Evolutionary conservation across 2,888 invertebrate genomes (phyloP).

Genomic region (Gasteruption jaculator): DNA sequence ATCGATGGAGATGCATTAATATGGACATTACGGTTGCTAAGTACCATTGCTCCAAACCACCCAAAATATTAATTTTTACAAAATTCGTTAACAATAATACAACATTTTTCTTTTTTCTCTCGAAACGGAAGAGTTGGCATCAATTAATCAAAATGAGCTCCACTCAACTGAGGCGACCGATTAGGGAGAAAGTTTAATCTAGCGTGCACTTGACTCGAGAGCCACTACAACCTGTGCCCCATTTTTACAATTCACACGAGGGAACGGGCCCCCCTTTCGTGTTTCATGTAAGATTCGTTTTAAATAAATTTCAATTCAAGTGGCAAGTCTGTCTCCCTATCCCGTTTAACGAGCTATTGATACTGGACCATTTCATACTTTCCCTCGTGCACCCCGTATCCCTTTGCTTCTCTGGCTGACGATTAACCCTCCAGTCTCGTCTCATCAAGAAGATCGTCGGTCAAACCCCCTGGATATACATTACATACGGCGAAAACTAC

Average conservation of each 20-base stretch:
- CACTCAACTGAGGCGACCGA: background rate
- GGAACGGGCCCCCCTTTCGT: slow-evolving; percentile 18
- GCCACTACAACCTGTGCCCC: slow-evolving; percentile 40
- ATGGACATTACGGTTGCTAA: no score
- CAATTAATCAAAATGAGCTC: background rate
- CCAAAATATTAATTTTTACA: no score
- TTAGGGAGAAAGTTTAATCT: slow-evolving; percentile 33
- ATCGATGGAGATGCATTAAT: no score
- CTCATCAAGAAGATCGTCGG: slow-evolving; percentile 5
- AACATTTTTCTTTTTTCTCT: no score
- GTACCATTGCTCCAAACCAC: no score
- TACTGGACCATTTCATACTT: no score
- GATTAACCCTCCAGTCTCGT: slow-evolving; percentile 7
- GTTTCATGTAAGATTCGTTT: no score
- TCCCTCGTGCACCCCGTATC: slow-evolving; percentile 27
- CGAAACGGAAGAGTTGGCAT: no score
- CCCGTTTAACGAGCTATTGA: slow-evolving; percentile 51
- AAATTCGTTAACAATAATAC: no score
- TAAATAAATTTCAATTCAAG: slow-evolving; percentile 49
- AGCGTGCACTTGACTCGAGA: slow-evolving; percentile 41
- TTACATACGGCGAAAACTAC: slow-evolving; percentile 23
- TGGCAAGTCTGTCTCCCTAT: slow-evolving; percentile 27
- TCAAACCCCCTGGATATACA: slow-evolving; percentile 4
- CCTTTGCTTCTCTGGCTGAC: background rate
- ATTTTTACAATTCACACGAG: slow-evolving; percentile 39